These are phyloP conservation scores for Diachasmimorpha longicaudata DNA, from an alignment of 1,140 invertebrate species.

Conservation along the genomic window DNA sequence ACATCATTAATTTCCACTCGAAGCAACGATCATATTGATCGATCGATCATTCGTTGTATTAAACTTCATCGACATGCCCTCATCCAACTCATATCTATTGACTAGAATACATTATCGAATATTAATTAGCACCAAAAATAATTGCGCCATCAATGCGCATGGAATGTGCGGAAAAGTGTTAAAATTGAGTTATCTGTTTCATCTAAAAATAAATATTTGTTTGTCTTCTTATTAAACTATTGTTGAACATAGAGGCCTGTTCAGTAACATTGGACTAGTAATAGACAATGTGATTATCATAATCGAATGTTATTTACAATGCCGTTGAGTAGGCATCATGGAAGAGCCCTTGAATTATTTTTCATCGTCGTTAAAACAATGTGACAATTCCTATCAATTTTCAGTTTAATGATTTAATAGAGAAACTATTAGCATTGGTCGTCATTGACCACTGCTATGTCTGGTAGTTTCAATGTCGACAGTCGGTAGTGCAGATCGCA, in stretches of 20 bases:
- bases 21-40: background rate
- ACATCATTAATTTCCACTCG: background rate
- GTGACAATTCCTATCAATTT: background rate
- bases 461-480: too few species aligned
- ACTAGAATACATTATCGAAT: constrained; percentile 1
- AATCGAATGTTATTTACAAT: background rate
- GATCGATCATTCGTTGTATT: constrained; percentile 1
- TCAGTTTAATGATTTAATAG: background rate
- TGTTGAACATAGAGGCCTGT: background rate
- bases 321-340: background rate
- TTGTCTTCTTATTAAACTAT: background rate
- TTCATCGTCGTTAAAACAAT: background rate
- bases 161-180: constrained; percentile 1
- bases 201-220: constrained; percentile 8
- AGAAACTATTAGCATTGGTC: background rate
- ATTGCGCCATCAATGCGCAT: background rate
- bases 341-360: background rate
- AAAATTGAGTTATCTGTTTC: background rate
- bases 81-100: background rate
- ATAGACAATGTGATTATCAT: background rate
- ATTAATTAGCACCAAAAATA: constrained; percentile 1
- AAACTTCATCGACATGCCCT: background rate
- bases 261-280: background rate
- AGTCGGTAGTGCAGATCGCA: background rate
- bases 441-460: background rate